Base-by-base conservation (phyloP, 2,888 invertebrate genomes). In the Cabera pusaria region DNA sequence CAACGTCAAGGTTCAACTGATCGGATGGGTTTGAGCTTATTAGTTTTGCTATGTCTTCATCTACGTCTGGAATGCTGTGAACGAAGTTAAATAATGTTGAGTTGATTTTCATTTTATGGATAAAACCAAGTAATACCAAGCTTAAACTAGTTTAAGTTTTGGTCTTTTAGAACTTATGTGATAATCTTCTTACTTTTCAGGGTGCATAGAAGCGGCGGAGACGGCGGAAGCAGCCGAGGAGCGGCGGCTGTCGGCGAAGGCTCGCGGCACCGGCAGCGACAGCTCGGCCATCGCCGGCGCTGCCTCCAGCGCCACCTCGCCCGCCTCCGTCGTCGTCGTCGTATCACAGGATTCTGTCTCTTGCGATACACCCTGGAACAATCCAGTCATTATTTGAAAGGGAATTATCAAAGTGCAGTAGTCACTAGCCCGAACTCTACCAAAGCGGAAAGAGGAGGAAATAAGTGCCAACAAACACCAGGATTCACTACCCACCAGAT, bases 201-300 rank as follows among this genome's bases (percentile, higher is more conserved):
- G 81, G 46, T 86, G 81, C 64, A 87, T 67, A 16, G 86, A 84
- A 14, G 80, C 59, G 6, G 84, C 80, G n/a, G 86, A 85, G 2
- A 86, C 64, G 3, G 89, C 89, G 7, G 88, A 88, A 2, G 86
- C 85, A 12, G 88, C 93, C 5, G 93, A 92, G 6, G 95, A 91
- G 20, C 95, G 90, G 49, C 95, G 93, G 49, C 93, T 93, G 63
- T 96, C 96, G 1, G 96, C 96, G 74, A 96, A 96, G 58, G 94
- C 94, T 14, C 93, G 91, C 3, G 96, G 96, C 32, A 78, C 77
- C 0, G 96, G 96, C 47, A 96, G 80, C 12, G 53, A 58, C 39
- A 49, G 47, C 5, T 37, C 27, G 3, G 49, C 50, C n/a, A 52
- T 56, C 1, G 91, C 91, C 1, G 94, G 94, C 21, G 93, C 94